phyloP scores from a whole-genome alignment of 1,140 invertebrate genomes.

The Cryptotermes secundus region DNA sequence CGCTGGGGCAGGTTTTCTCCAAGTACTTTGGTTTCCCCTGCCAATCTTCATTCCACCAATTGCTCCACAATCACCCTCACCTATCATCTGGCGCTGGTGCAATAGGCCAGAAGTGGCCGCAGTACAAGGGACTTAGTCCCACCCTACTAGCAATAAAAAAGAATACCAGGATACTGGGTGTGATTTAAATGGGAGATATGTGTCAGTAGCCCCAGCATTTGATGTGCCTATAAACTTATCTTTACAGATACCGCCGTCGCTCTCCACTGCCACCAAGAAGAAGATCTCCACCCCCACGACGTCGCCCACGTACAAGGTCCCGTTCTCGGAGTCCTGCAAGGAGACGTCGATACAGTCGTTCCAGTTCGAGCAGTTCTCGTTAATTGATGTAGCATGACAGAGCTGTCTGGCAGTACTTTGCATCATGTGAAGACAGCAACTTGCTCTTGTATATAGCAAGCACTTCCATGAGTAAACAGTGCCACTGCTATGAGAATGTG shows the following conservation, averaged over 20 bases:
- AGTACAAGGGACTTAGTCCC: too few relatives aligned
- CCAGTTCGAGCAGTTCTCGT: constrained; percentile 76
- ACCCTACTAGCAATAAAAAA: too few relatives aligned
- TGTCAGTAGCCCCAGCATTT: too few relatives aligned
- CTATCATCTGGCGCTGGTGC: too few relatives aligned
- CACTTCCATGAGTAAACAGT: neutral
- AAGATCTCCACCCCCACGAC: constrained; percentile 56
- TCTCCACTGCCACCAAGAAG: constrained; percentile 53
- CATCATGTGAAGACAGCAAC: neutral
- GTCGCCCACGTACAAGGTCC: constrained; percentile 60
- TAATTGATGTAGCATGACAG: constrained; percentile 46
- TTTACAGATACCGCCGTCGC: constrained; percentile 60
- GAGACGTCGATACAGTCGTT: constrained; percentile 75
- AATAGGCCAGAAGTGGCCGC: too few relatives aligned
- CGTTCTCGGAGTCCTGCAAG: constrained; percentile 59
- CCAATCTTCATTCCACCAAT: too few relatives aligned
- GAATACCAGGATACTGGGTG: too few relatives aligned
- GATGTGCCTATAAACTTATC: too few relatives aligned
- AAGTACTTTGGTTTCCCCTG: too few relatives aligned
- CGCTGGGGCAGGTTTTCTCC: too few relatives aligned
- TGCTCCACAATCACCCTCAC: too few relatives aligned
- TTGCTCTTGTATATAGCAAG: neutral
- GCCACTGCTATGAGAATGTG: neutral
- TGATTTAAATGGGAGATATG: too few relatives aligned
- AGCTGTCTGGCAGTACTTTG: neutral